Conservation (phyloP, 2,113 vertebrate genomes). For the Rhinoderma darwinii region DNA sequence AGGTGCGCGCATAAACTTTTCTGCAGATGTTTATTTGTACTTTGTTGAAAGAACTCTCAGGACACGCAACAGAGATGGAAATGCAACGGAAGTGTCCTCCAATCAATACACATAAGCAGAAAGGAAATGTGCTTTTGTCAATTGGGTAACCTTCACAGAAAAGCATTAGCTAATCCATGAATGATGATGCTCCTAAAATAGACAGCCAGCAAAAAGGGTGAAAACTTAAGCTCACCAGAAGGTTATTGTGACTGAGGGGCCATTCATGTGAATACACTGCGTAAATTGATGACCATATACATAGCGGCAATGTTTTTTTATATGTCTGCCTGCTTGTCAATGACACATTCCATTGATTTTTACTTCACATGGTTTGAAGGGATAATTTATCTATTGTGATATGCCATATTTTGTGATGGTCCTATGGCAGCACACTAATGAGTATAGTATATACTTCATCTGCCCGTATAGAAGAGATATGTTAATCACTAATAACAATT, state of each 20-base stretch:
- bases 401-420: no score
- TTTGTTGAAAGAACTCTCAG: conserved; percentile 4
- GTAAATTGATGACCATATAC: not conserved
- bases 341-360: not conserved
- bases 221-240: not conserved
- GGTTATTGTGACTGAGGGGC: not conserved
- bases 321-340: not conserved
- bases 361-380: not conserved
- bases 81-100: conserved; percentile 36
- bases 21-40: not conserved
- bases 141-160: conserved; percentile 52
- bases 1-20: not conserved
- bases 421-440: no score
- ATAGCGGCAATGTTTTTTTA: not conserved
- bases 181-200: conserved; percentile 50
- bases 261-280: not conserved
- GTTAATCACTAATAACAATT: no score
- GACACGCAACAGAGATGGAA: conserved; percentile 18
- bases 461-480: no score
- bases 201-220: not conserved
- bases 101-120: conserved; percentile 54
- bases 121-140: conserved; percentile 52
- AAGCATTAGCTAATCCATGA: conserved; percentile 46
- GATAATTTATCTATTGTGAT: not conserved
- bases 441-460: no score